These are phyloP conservation scores for Panthera leo DNA, from an alignment of 2,113 vertebrate species.

Conservation along the genomic window DNA sequence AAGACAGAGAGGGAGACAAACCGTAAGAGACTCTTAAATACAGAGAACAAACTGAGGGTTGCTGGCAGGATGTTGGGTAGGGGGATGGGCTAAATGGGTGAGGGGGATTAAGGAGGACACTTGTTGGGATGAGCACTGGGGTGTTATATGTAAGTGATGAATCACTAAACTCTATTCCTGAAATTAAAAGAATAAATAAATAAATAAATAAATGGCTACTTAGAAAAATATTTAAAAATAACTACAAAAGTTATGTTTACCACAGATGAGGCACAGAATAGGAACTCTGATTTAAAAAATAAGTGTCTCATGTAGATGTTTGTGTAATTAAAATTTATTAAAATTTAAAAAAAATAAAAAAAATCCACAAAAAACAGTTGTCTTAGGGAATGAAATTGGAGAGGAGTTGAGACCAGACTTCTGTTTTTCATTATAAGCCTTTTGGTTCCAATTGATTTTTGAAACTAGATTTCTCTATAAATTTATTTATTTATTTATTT, in stretches of 20 bases:
- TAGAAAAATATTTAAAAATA: conserved; percentile 33
- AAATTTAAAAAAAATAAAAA: not conserved
- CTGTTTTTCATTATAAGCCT: not conserved
- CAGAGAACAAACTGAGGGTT: too few species aligned
- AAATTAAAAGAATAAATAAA: too few species aligned
- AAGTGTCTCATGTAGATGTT: not conserved
- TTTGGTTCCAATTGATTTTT: not conserved
- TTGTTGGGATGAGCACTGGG: too few species aligned
- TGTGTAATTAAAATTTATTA: not conserved
- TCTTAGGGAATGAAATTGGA: not conserved
- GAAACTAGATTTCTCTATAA: not conserved
- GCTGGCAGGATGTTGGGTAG: too few species aligned
- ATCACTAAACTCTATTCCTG: too few species aligned
- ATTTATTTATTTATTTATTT: not conserved
- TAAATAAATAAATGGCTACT: not conserved
- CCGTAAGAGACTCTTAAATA: too few species aligned
- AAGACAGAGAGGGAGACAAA: too few species aligned
- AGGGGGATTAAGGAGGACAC: too few species aligned
- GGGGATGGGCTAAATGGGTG: too few species aligned
- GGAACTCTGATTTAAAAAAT: not conserved
- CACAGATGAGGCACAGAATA: not conserved
- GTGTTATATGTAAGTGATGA: too few species aligned
- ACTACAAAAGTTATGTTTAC: conserved; percentile 1
- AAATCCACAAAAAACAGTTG: not conserved
- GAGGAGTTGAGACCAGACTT: not conserved